Evolutionary conservation across 37 sponge, comb jelly and placozoan species (phyloP), one percentile per base, ranked within the genome.

Genomic region (Bolinopsis microptera): DNA sequence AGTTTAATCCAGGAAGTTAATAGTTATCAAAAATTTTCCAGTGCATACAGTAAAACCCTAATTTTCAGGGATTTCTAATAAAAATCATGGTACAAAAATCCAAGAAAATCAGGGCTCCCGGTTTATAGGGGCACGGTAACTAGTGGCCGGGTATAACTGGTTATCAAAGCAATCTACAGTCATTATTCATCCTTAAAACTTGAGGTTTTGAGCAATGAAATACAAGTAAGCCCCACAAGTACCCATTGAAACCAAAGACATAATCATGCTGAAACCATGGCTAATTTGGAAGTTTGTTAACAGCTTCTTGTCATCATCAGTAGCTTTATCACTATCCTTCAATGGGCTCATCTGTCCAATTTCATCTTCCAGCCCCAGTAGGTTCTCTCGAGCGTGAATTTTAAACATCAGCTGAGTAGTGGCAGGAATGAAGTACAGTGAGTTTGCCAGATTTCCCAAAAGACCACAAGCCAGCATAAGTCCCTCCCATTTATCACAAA

Each of bases 341-440:
- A 86, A 34, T 9, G 32, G 90, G 61, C 36, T 86, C n/a, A 48
- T 86, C 9, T n/a, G n/a, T 23, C 90, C 90, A 86, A 86, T 48
- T 41, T 38, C 24, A 26, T 86, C 90, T 27, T 86, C 90, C 5
- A 86, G 61, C 0, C 90, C 90, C 0, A 86, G 90, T 39, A n/a
- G 26, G n/a, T 24, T 40, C 28, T 86, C 90, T n/a, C 90, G 41
- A 22, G 41, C 61, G 26, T 86, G 90, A 23, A 86, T 41, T 39
- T 41, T 0, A 27, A 86, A 86, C 90, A 86, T 86, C 40, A 86
- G 61, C 21, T 40, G 37, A 3, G 90, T 86, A 18, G 90, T 86
- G 26, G 90, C 90, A 41, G 90, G 90, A 13, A 86, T 86, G 26
- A 86, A 86, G 35, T 86, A 86, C 27, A 86, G n/a, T 5, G 90